A percentile compares a stretch with the other conserved stretches of the same genome.
Evolutionary conservation across 1,140 invertebrate genomes (phyloP).

Genomic region (Drosophila orena): DNA sequence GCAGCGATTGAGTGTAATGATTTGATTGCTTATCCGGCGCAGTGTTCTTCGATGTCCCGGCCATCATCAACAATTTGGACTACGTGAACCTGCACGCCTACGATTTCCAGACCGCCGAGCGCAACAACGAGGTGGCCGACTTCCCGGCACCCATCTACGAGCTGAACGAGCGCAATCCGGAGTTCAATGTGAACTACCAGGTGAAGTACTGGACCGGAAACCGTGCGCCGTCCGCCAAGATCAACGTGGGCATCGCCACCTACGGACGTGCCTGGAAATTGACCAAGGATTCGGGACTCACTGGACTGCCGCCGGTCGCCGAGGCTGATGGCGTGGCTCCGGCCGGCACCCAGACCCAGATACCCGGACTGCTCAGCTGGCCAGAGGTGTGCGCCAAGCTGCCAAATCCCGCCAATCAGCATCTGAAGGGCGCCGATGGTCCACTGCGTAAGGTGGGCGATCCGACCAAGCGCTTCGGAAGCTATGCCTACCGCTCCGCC

Average conservation of each 20-base stretch:
- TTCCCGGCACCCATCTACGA: slow-evolving; percentile 90
- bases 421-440: slow-evolving; percentile 87
- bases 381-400: slow-evolving; percentile 92
- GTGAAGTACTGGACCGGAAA: slow-evolving; percentile 88
- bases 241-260: slow-evolving; percentile 93
- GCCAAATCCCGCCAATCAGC: slow-evolving; percentile 87
- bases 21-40: slow-evolving; percentile 56
- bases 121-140: slow-evolving; percentile 91
- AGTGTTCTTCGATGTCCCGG: slow-evolving; percentile 92
- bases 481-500: slow-evolving; percentile 90
- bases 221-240: slow-evolving; percentile 89
- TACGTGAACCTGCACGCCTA: slow-evolving; percentile 92
- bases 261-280: slow-evolving; percentile 94
- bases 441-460: slow-evolving; percentile 90
- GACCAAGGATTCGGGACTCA: slow-evolving; percentile 89
- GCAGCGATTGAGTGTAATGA: too few relatives aligned
- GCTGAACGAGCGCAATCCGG: slow-evolving; percentile 88
- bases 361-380: slow-evolving; percentile 91
- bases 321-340: slow-evolving; percentile 89
- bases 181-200: slow-evolving; percentile 88
- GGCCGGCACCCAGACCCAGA: slow-evolving; percentile 88
- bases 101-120: slow-evolving; percentile 91
- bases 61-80: slow-evolving; percentile 90
- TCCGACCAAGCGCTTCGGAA: slow-evolving; percentile 91
- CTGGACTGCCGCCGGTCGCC: slow-evolving; percentile 90